These are phyloP conservation scores for Harpagoxenus sublaevis DNA, from an alignment of 2,888 invertebrate species.

Conservation along the genomic window DNA sequence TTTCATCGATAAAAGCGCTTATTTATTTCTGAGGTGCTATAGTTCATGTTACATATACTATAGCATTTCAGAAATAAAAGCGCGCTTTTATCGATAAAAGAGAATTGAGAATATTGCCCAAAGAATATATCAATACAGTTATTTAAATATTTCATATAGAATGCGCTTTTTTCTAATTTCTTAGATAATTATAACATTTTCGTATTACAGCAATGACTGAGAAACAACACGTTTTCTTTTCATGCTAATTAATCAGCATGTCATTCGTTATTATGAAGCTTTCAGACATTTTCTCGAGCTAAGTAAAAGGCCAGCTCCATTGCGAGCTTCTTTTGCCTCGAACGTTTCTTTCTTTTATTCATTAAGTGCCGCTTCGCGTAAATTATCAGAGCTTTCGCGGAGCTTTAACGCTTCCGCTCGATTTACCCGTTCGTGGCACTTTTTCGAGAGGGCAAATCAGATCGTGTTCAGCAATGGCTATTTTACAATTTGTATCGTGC, in stretches of 20 bases:
- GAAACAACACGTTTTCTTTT: neutral
- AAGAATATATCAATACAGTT: neutral
- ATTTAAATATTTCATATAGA: neutral
- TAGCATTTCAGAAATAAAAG: no score
- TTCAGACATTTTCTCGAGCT: slow-evolving; percentile 23
- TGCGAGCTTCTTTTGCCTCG: slow-evolving; percentile 8
- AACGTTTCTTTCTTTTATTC: slow-evolving; percentile 48
- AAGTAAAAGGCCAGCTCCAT: slow-evolving; percentile 16
- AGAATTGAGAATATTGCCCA: no score
- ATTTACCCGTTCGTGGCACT: slow-evolving; percentile 31
- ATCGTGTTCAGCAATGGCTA: slow-evolving; percentile 26
- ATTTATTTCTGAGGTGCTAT: no score
- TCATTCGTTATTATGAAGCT: slow-evolving; percentile 16
- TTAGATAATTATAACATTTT: slow-evolving; percentile 22
- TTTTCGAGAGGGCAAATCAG: slow-evolving; percentile 47
- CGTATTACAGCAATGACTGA: neutral
- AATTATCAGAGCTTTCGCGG: slow-evolving; percentile 45
- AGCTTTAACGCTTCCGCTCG: slow-evolving; percentile 38
- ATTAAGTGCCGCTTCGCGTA: slow-evolving; percentile 43
- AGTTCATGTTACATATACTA: no score
- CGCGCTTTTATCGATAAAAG: no score
- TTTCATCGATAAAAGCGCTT: no score
- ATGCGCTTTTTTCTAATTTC: neutral
- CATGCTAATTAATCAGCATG: slow-evolving; percentile 6
- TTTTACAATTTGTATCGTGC: slow-evolving; percentile 3